Conservation (phyloP, 2,113 vertebrate species). For the Eclectus roratus region DNA sequence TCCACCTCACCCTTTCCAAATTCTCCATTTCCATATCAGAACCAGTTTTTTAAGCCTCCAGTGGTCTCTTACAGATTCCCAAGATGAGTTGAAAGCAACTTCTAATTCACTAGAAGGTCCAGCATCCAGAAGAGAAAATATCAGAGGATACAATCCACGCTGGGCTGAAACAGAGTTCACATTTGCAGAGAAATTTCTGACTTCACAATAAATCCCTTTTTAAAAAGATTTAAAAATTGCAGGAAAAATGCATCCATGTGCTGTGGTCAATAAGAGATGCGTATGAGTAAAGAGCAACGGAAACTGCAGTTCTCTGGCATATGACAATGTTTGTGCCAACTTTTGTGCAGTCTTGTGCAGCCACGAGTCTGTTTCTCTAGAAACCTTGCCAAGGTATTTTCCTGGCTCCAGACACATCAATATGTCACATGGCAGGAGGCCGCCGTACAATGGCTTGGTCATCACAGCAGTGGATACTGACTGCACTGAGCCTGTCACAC, state of each 20-base stretch:
- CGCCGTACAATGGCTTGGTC: accelerated
- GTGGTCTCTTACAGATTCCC: background rate
- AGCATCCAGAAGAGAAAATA: background rate
- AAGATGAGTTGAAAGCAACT: background rate
- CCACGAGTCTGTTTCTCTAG: background rate
- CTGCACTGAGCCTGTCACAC: accelerated
- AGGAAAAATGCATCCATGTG: background rate
- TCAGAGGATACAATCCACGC: background rate
- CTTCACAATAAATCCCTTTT: background rate
- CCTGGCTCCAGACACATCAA: background rate
- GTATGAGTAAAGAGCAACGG: background rate
- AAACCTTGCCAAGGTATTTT: background rate
- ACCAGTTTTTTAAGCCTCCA: background rate
- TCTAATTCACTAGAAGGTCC: background rate
- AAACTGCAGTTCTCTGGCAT: background rate
- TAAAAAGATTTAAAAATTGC: background rate
- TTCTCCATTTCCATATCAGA: background rate
- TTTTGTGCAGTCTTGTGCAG: background rate
- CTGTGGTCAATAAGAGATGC: accelerated
- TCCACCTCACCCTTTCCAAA: background rate
- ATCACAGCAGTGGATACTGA: background rate
- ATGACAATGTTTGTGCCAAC: background rate
- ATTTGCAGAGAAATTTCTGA: background rate
- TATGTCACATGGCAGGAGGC: accelerated
- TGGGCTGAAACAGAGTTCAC: background rate